Evolutionary conservation across 2,888 invertebrate species (phyloP), one percentile per base, ranked within the genome.

Genomic region (Nemoura dubitans): DNA sequence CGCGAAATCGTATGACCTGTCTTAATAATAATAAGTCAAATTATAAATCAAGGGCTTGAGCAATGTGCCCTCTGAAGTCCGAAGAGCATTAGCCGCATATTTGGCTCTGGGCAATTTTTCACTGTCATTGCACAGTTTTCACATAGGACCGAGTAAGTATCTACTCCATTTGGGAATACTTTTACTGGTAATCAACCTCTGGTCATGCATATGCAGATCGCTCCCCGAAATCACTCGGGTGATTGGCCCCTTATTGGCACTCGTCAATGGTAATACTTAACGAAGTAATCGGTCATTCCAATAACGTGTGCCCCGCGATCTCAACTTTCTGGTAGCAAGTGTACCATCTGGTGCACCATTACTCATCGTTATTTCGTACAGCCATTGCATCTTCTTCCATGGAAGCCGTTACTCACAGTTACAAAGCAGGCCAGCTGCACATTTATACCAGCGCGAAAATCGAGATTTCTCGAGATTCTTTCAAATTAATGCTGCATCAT

Each of bases 401-500:
- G 78, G 78, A 78, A 59, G 27, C 78, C 78, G 78, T 78, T 78
- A 78, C 28, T 78, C 78, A 78, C 59, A 59, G 59, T 59, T 59
- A 59, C 59, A 59, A n/a, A 59, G 21, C 59, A 59, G 59, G 21
- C 59, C 59, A 59, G 59, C 59, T 59, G 59, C 21, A 10, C 10
- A 21, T 10, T 7, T 59, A 59, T 59, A 59, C 21, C 59, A 59
- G 59, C 59, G 59, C 59, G 59, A 59, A 59, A 59, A 59, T 59
- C 59, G 59, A 59, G 59, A 59, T 59, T 59, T 59, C 59, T 59
- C 59, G 59, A 59, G 59, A 59, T 59, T 59, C 59, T 59, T 59
- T 59, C 59, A 21, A 59, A 21, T 59, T 59, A 59, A 59, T 59
- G 59, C 59, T 59, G 59, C 59, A 59, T 59, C 59, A 59, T 59